These are phyloP conservation scores for Leptothorax acervorum DNA, from an alignment of 2,888 invertebrate genomes.

Conservation along the genomic window DNA sequence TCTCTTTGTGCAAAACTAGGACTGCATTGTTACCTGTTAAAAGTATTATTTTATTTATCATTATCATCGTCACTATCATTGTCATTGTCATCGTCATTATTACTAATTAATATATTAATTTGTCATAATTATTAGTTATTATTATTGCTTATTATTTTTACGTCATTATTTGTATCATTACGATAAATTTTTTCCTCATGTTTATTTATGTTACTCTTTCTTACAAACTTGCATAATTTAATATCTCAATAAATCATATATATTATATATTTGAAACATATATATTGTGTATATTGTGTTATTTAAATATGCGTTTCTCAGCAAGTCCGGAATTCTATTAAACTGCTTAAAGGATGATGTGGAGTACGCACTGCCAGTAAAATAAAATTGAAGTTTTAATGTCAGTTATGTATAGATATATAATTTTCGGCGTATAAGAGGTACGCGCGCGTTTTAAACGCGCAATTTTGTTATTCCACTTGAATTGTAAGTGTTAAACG, in stretches of 20 bases:
- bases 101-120: slow-evolving; percentile 39
- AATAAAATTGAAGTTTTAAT: slow-evolving; percentile 48
- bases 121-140: slow-evolving; percentile 43
- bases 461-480: slow-evolving; percentile 37
- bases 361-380: slow-evolving; percentile 72
- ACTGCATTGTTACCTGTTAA: slow-evolving; percentile 68
- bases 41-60: slow-evolving; percentile 67
- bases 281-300: slow-evolving; percentile 50
- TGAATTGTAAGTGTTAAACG: slow-evolving; percentile 4
- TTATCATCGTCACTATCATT: slow-evolving; percentile 39
- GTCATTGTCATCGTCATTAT: slow-evolving; percentile 29
- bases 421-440: slow-evolving; percentile 13
- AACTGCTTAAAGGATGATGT: slow-evolving; percentile 73
- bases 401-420: slow-evolving; percentile 34
- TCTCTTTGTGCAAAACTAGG: slow-evolving; percentile 44
- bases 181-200: slow-evolving; percentile 49
- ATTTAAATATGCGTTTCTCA: slow-evolving; percentile 55
- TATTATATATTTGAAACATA: slow-evolving; percentile 44
- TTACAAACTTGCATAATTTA: slow-evolving; percentile 58
- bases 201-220: slow-evolving; percentile 60
- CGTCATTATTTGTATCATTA: slow-evolving; percentile 24
- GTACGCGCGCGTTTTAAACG: slow-evolving; percentile 4
- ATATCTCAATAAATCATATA: slow-evolving; percentile 60
- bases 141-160: slow-evolving; percentile 46
- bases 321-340: slow-evolving; percentile 49